Percentiles rank a stretch among this genome's conserved stretches.
Evolutionary conservation across 1,140 invertebrate genomes (phyloP).

Genomic region (Diprion similis): DNA sequence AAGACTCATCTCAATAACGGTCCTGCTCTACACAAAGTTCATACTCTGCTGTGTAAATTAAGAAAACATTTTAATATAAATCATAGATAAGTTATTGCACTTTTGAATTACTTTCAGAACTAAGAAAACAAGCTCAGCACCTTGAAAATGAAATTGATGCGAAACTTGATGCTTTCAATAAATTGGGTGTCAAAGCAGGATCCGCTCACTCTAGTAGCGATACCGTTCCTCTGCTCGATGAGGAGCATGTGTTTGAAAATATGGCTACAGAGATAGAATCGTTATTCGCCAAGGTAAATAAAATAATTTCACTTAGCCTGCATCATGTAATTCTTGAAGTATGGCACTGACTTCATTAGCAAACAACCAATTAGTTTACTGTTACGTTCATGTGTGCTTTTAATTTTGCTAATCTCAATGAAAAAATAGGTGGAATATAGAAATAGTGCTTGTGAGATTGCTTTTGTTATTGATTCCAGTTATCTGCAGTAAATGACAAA

Average conservation of each 20-base stretch:
- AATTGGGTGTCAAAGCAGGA: conserved; percentile 80
- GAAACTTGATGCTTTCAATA: conserved; percentile 94
- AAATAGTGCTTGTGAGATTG: conserved; percentile 15
- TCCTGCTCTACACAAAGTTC: neutral
- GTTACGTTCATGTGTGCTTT: conserved; percentile 3
- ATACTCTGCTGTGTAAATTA: neutral
- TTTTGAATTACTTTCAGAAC: conserved; percentile 68
- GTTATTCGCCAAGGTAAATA: conserved; percentile 78
- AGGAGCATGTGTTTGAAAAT: conserved; percentile 91
- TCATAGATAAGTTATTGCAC: neutral
- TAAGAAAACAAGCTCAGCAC: conserved; percentile 90
- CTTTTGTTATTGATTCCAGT: conserved; percentile 60
- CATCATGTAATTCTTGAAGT: neutral
- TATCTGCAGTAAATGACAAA: conserved; percentile 85
- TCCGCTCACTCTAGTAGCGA: conserved; percentile 66
- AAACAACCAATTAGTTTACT: neutral
- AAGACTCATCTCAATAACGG: neutral
- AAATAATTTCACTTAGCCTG: neutral
- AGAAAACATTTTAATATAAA: neutral
- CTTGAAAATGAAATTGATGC: conserved; percentile 97
- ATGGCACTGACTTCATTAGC: conserved; percentile 16
- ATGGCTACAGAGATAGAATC: conserved; percentile 92
- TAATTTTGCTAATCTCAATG: conserved; percentile 11
- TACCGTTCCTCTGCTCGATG: conserved; percentile 81
- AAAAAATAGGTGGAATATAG: conserved; percentile 27